Percentiles rank a stretch among this genome's conserved stretches.
Evolutionary conservation across 2,797 vertebrate species (phyloP).

Genomic region (Perdix hodgsoniae): DNA sequence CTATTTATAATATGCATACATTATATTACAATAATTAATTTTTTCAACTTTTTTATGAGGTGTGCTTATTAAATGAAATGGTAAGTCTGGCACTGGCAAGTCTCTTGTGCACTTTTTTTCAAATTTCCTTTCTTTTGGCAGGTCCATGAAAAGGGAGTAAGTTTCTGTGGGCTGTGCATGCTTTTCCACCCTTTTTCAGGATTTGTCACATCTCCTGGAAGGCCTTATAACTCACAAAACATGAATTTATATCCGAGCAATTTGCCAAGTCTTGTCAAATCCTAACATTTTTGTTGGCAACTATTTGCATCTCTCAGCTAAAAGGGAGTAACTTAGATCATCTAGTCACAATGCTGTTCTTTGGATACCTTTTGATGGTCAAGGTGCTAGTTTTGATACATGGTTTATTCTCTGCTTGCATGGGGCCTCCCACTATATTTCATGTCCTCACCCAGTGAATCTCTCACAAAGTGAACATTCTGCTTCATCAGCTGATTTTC

Average conservation of each 20-base stretch:
- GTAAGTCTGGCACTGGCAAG: constrained; percentile 67
- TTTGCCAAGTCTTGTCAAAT: constrained; percentile 77
- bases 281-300: constrained; percentile 78
- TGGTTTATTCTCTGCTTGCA: constrained; percentile 35
- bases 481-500: constrained; percentile 66
- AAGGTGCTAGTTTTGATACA: constrained; percentile 47
- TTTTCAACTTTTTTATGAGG: constrained; percentile 72
- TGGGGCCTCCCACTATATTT: background rate
- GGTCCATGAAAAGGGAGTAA: constrained; percentile 47
- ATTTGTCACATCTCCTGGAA: constrained; percentile 77
- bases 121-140: constrained; percentile 74
- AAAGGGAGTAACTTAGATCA: constrained; percentile 69
- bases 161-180: constrained; percentile 65
- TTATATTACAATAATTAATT: constrained; percentile 58
- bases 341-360: constrained; percentile 35
- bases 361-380: constrained; percentile 3
- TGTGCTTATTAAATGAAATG: constrained; percentile 74
- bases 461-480: constrained; percentile 41
- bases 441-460: constrained; percentile 37
- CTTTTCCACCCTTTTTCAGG: constrained; percentile 71
- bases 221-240: constrained; percentile 73
- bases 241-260: constrained; percentile 70
- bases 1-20: constrained; percentile 61
- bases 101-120: constrained; percentile 67
- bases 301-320: constrained; percentile 31